Percentiles rank a stretch among this genome's conserved stretches.
Evolutionary conservation across 2,797 vertebrate species (phyloP).

Genomic region (Corythornis leucogaster): DNA sequence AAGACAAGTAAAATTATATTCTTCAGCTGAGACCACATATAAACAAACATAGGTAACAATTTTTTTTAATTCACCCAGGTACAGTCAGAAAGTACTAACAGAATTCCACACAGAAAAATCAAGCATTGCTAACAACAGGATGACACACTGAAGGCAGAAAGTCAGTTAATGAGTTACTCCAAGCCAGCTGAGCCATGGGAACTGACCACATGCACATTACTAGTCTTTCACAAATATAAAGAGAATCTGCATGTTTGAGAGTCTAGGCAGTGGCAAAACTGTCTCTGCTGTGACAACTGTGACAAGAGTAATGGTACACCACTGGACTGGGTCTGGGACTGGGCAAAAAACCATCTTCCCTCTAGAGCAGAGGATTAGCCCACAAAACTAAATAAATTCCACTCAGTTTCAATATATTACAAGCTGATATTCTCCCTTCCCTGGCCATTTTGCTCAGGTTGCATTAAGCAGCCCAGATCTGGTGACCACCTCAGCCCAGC

Average conservation of each 20-base stretch:
- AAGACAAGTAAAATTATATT: neutral
- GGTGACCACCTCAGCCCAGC: neutral
- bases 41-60: neutral
- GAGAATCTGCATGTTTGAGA: neutral
- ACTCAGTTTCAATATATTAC: neutral
- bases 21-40: neutral
- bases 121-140: neutral
- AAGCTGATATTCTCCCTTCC: neutral
- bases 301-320: neutral
- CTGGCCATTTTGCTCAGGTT: neutral
- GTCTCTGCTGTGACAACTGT: neutral
- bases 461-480: neutral
- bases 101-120: neutral
- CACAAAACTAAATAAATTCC: neutral
- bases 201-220: neutral
- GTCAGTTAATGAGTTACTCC: constrained; percentile 2
- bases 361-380: neutral
- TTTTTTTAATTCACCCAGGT: neutral
- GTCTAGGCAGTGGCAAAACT: neutral
- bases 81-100: neutral
- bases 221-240: constrained; percentile 20
- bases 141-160: neutral
- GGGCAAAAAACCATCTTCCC: neutral
- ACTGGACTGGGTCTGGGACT: neutral
- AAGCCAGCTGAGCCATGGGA: constrained; percentile 20